Evolutionary conservation across 2,797 vertebrate genomes (phyloP), one percentile per base, ranked within the genome.

Genomic region (Chrosomus eos): DNA sequence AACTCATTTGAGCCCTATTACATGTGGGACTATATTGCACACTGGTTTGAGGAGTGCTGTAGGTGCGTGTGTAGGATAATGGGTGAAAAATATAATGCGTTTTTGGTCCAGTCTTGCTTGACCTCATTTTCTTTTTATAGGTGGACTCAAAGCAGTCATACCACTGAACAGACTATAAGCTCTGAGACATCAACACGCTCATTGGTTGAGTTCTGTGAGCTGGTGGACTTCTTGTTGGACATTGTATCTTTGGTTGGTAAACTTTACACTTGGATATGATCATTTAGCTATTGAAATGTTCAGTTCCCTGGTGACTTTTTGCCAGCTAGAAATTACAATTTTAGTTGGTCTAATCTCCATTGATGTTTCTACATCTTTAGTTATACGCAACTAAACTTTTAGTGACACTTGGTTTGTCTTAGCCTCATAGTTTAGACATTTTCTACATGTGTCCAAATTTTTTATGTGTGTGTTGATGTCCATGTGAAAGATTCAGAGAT

Each of bases 1-100:
- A 99, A 99, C 94, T 99, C 98, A 1, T 99, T 99, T 92, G 98
- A 99, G 94, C 98, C 98, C 43, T 99, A 98, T 91, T 99, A 99
- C 91, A 99, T 99, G 98, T 99, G 98, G 98, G 98, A 99, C 94
- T 99, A 99, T 70, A 97, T 99, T 87, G 97, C 98, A 84, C 95
- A 96, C 83, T 99, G 97, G 97, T 99, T 99, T 92, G 98, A 99
- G 94, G 98, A 99, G 87, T 98, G 97, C 92, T 99, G 97, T 95
- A 97, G 98, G 98, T 99, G 89, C n/a, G n/a, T 70, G 92, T 90
- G n/a, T 58, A 26, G 21, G 10, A 31, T 33, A 38, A 40, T 48
- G 21, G 26, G 58, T 58, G 70, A 62, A 19, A 70, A 72, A 33
- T 36, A 5, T 51, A 51, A 67, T 19, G 23, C 0, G 1, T 23